Evolutionary conservation across 2,888 invertebrate species (phyloP).

Genomic region (Drosophila lacicola): DNA sequence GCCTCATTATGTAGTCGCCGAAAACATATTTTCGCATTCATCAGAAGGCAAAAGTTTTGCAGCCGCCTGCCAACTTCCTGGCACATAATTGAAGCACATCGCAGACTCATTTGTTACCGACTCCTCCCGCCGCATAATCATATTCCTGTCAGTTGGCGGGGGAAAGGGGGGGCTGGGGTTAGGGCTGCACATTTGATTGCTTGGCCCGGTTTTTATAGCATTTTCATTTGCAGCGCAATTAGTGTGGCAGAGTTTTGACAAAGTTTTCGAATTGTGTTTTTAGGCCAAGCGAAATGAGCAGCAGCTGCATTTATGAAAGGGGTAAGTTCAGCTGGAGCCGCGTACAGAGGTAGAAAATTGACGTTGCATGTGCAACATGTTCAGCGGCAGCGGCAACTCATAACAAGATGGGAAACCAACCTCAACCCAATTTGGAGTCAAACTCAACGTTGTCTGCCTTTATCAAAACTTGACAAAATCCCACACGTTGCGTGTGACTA

Average conservation of each 20-base stretch:
- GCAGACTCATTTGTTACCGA: constrained; percentile 76
- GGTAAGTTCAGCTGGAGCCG: background rate
- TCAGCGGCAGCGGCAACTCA: background rate
- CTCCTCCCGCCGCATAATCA: constrained; percentile 47
- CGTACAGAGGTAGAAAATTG: background rate
- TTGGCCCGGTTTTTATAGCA: constrained; percentile 56
- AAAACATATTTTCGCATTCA: constrained; percentile 79
- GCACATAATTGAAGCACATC: constrained; percentile 74
- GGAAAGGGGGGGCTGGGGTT: background rate
- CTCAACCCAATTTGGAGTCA: background rate
- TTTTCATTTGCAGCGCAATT: constrained; percentile 62
- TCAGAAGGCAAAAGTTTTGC: constrained; percentile 67
- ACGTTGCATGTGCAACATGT: constrained; percentile 21
- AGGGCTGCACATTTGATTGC: constrained; percentile 62
- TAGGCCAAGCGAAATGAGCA: constrained; percentile 51
- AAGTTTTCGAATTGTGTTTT: constrained; percentile 69
- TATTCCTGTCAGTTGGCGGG: constrained; percentile 42
- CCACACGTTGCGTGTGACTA: constrained; percentile 42
- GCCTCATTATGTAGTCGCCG: constrained; percentile 71
- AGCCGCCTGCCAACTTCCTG: constrained; percentile 38
- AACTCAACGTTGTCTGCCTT: background rate
- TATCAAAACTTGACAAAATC: constrained; percentile 21
- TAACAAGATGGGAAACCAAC: background rate
- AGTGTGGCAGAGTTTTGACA: constrained; percentile 53
- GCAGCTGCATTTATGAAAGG: constrained; percentile 20